phyloP scores from a whole-genome alignment of 2,888 invertebrate genomes.

The Iselma pallidipennis region DNA sequence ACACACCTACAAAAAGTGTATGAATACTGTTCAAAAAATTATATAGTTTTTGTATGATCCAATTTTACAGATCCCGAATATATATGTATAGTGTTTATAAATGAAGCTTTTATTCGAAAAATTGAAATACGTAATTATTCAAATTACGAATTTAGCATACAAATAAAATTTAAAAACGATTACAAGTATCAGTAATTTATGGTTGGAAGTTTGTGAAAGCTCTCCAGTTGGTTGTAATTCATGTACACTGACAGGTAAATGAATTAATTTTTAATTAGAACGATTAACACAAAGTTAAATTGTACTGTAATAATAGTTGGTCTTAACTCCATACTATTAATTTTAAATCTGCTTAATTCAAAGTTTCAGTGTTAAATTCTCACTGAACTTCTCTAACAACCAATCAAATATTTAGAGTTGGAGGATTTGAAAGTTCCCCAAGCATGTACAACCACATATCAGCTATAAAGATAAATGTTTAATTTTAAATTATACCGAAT shows the following conservation, averaged over 20 bases:
- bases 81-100: background rate
- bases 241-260: conserved; percentile 7
- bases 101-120: background rate
- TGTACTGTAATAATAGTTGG: conserved; percentile 21
- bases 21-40: background rate
- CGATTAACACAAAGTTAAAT: conserved; percentile 23
- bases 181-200: background rate
- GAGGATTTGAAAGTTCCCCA: background rate
- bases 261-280: conserved; percentile 26
- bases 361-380: background rate
- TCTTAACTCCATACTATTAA: background rate
- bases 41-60: background rate
- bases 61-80: background rate
- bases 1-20: conserved; percentile 13
- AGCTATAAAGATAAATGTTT: background rate
- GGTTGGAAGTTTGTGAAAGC: background rate
- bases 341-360: background rate
- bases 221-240: background rate
- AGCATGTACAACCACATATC: background rate
- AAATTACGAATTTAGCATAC: background rate
- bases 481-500: background rate
- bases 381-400: background rate
- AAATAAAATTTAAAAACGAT: background rate
- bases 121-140: background rate
- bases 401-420: background rate